Conservation (phyloP, 1,140 invertebrate genomes). For the Drosophila pseudoananassae region DNA sequence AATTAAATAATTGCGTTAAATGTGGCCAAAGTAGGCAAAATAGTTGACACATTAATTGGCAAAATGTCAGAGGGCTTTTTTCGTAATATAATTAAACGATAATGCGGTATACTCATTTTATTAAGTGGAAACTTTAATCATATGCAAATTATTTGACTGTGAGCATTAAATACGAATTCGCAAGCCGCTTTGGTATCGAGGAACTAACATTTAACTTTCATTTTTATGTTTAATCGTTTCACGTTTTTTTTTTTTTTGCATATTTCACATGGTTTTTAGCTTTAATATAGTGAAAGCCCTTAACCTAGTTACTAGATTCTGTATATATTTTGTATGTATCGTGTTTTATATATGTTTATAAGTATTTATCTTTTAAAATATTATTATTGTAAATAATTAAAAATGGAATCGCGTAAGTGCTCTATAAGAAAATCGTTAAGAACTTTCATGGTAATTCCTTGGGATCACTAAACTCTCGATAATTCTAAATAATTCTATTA, state of each 20-base stretch:
- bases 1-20: constrained; percentile 39
- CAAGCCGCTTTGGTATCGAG: constrained; percentile 49
- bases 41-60: constrained; percentile 39
- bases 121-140: constrained; percentile 24
- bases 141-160: constrained; percentile 41
- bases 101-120: constrained; percentile 15
- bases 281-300: constrained; percentile 62
- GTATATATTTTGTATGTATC: constrained; percentile 41
- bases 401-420: constrained; percentile 63
- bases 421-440: constrained; percentile 60
- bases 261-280: constrained; percentile 28
- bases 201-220: constrained; percentile 59
- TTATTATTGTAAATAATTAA: constrained; percentile 59
- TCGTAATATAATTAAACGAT: constrained; percentile 35
- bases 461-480: constrained; percentile 41
- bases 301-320: constrained; percentile 44
- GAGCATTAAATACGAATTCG: constrained; percentile 41
- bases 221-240: constrained; percentile 31
- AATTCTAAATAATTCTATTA: constrained; percentile 53
- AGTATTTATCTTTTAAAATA: constrained; percentile 46
- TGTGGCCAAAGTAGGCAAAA: constrained; percentile 37
- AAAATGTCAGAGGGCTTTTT: constrained; percentile 31
- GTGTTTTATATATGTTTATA: constrained; percentile 33
- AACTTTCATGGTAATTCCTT: constrained; percentile 47
- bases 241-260: constrained; percentile 21